phyloP scores from a whole-genome alignment of 35 echinoderm and acorn worm species.

The Ptychodera flava region DNA sequence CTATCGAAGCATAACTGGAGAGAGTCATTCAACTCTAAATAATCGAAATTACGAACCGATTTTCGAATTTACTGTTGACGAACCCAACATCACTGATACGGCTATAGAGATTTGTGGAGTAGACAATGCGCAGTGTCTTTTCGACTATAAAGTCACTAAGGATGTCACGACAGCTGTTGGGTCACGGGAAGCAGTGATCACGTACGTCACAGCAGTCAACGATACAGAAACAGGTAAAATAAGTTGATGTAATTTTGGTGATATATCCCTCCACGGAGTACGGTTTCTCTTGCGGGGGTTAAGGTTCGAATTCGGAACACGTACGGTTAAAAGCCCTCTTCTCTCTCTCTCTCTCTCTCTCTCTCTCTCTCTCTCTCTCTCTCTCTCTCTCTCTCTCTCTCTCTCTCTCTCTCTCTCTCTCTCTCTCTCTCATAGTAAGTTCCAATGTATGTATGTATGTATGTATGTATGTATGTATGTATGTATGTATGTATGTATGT shows the following conservation, averaged over 20 bases:
- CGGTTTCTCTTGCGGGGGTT: no score
- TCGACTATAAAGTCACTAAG: not conserved
- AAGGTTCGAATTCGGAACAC: no score
- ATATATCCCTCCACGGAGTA: no score
- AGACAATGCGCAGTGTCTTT: not conserved
- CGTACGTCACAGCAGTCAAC: not conserved
- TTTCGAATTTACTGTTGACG: not conserved
- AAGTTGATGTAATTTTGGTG: no score
- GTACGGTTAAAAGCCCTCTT: no score
- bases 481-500: constrained; percentile 27
- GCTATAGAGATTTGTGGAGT: not conserved
- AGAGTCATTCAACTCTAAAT: not conserved
- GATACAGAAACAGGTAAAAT: not conserved
- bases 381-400: no score
- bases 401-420: no score
- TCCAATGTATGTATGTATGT: constrained; percentile 7
- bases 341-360: no score
- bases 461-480: constrained; percentile 27
- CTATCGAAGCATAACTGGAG: not conserved
- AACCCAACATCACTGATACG: not conserved
- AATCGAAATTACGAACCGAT: not conserved
- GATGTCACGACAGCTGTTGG: not conserved
- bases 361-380: no score
- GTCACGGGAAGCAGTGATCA: not conserved
- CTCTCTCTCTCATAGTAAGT: no score